phyloP scores from a whole-genome alignment of 2,797 vertebrate genomes.

The Ambastaia sidthimunki region DNA sequence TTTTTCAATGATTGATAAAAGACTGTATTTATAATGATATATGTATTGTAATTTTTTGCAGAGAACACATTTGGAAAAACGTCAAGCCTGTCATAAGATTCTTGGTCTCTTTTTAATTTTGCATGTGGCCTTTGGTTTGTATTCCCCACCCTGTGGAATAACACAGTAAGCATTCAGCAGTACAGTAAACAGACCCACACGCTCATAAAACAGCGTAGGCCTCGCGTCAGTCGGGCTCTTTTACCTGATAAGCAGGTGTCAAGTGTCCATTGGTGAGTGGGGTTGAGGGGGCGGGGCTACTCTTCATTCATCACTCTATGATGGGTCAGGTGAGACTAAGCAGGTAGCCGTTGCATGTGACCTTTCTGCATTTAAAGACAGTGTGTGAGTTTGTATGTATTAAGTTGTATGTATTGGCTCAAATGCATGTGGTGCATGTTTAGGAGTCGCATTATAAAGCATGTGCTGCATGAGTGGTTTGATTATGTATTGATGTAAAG shows the following conservation, averaged over 20 bases:
- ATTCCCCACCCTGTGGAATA: slow-evolving; percentile 33
- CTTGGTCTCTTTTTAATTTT: slow-evolving; percentile 8
- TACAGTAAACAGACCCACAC: slow-evolving; percentile 58
- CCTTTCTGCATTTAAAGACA: slow-evolving; percentile 5
- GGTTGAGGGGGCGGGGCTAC: slow-evolving; percentile 27
- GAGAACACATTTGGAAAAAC: no score
- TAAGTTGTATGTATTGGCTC: slow-evolving; percentile 22
- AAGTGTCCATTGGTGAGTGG: slow-evolving; percentile 39
- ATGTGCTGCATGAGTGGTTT: not conserved
- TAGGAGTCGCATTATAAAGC: slow-evolving; percentile 12
- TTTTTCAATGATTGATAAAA: no score
- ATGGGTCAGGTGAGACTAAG: slow-evolving; percentile 51
- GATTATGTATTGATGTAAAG: not conserved
- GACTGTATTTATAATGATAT: no score
- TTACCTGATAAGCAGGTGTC: slow-evolving; percentile 53
- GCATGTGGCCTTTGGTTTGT: slow-evolving; percentile 32
- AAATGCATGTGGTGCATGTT: slow-evolving; percentile 5
- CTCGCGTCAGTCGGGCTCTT: slow-evolving; percentile 51
- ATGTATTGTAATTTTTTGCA: no score
- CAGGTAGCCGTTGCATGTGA: slow-evolving; percentile 32
- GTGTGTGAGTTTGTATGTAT: slow-evolving; percentile 23
- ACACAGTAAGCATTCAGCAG: slow-evolving; percentile 42
- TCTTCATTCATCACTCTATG: slow-evolving; percentile 56
- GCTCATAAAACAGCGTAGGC: slow-evolving; percentile 44
- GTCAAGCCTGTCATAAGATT: no score